phyloP scores from a whole-genome alignment of 2,797 vertebrate genomes.

The Enteromius trimaculatus region DNA sequence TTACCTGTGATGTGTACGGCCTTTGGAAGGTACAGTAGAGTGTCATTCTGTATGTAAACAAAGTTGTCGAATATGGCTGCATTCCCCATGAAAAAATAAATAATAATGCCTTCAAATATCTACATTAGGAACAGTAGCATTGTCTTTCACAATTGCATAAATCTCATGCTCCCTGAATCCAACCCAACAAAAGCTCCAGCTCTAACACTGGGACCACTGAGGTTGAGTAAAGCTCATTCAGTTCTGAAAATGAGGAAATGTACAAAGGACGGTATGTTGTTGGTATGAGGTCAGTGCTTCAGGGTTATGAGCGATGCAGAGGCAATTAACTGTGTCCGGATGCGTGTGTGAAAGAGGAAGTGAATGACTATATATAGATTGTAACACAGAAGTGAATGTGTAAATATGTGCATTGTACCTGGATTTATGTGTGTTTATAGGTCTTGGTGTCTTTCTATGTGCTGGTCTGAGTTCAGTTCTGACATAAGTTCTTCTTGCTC shows the following conservation, averaged over 20 bases:
- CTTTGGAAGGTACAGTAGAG: slow-evolving; percentile 54
- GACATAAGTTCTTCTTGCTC: slow-evolving; percentile 59
- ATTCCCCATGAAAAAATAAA: slow-evolving; percentile 58
- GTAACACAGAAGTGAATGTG: slow-evolving; percentile 2
- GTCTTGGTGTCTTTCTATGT: slow-evolving; percentile 75
- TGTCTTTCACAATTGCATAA: slow-evolving; percentile 78
- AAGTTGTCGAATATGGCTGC: slow-evolving; percentile 57
- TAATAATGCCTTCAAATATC: slow-evolving; percentile 53
- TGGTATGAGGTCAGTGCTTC: slow-evolving; percentile 23
- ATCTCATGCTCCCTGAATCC: slow-evolving; percentile 78
- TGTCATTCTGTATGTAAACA: slow-evolving; percentile 59
- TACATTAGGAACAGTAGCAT: slow-evolving; percentile 58
- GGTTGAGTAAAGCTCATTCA: slow-evolving; percentile 55
- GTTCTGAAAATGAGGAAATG: slow-evolving; percentile 26
- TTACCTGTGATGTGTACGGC: slow-evolving; percentile 7
- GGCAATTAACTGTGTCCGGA: not conserved
- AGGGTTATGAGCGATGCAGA: slow-evolving; percentile 16
- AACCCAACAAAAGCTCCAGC: slow-evolving; percentile 44
- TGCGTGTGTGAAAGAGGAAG: slow-evolving; percentile 13
- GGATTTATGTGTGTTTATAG: slow-evolving; percentile 67
- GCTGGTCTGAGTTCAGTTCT: slow-evolving; percentile 64
- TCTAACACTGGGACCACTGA: slow-evolving; percentile 5
- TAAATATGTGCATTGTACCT: not conserved
- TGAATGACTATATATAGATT: not conserved
- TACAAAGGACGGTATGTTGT: not conserved